Conservation (phyloP, 2,888 invertebrate genomes). For the Drosophila vallismaia region DNA sequence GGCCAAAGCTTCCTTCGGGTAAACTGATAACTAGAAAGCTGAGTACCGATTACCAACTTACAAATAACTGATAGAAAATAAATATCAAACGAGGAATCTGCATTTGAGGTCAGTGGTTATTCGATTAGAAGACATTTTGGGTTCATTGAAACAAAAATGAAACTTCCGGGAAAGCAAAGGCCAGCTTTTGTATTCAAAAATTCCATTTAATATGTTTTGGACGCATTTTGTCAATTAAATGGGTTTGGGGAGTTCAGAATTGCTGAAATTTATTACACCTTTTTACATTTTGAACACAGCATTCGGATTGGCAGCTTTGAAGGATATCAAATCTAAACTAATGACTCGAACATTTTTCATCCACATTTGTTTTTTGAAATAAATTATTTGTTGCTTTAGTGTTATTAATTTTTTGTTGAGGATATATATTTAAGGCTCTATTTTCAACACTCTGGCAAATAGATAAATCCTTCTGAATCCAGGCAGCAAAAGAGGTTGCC, state of each 20-base stretch:
- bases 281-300: not conserved
- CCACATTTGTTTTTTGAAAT: slow-evolving; percentile 5
- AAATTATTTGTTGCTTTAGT: slow-evolving; percentile 11
- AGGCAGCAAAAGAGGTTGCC: slow-evolving; percentile 23
- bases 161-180: not conserved
- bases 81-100: not conserved
- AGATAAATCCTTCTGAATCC: slow-evolving; percentile 39
- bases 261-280: not conserved
- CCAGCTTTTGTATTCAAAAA: not conserved
- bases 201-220: not conserved
- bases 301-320: not conserved
- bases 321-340: not conserved
- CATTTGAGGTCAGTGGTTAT: not conserved
- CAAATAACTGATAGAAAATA: not conserved
- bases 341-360: not conserved
- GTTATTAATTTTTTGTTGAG: slow-evolving; percentile 5
- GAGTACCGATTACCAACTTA: not conserved
- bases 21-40: not conserved
- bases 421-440: slow-evolving; percentile 31
- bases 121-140: not conserved
- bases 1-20: not conserved
- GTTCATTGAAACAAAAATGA: not conserved
- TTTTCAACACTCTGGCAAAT: slow-evolving; percentile 38
- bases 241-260: not conserved
- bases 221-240: not conserved